A percentile compares a stretch with the other conserved stretches of the same genome.
phyloP scores from a whole-genome alignment of 2,113 vertebrate species.

The Alligator mississippiensis region DNA sequence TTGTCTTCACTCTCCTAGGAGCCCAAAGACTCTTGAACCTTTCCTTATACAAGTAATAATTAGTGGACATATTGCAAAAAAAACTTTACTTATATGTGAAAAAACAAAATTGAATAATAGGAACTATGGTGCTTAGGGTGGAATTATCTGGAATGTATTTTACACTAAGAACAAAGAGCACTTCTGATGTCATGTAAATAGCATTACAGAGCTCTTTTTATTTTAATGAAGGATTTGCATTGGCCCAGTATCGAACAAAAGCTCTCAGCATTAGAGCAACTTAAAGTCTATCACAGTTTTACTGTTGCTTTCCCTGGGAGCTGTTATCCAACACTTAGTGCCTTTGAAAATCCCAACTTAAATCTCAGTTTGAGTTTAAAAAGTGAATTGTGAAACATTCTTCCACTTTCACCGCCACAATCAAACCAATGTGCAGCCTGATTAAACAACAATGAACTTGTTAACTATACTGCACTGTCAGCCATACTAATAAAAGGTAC shows the following conservation, averaged over 20 bases:
- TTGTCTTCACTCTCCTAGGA: slow-evolving; percentile 70
- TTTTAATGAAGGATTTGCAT: slow-evolving; percentile 63
- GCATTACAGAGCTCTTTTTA: slow-evolving; percentile 73
- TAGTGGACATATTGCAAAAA: slow-evolving; percentile 66
- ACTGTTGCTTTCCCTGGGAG: neutral
- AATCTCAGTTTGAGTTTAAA: slow-evolving; percentile 62
- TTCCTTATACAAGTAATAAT: slow-evolving; percentile 78
- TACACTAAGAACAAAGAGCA: slow-evolving; percentile 78
- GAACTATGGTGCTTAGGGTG: slow-evolving; percentile 48
- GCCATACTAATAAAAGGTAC: slow-evolving; percentile 60
- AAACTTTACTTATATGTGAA: slow-evolving; percentile 52
- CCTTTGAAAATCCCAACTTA: slow-evolving; percentile 53
- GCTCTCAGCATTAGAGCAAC: neutral
- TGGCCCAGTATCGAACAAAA: slow-evolving; percentile 41
- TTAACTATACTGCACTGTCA: slow-evolving; percentile 54
- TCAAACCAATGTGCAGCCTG: slow-evolving; percentile 58
- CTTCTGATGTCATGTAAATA: slow-evolving; percentile 79
- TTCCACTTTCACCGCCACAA: slow-evolving; percentile 65
- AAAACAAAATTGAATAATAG: slow-evolving; percentile 60
- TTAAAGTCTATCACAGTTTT: neutral
- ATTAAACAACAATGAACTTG: slow-evolving; percentile 56
- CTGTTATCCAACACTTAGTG: neutral
- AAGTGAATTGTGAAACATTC: slow-evolving; percentile 63
- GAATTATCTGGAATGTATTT: slow-evolving; percentile 77
- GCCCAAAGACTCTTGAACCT: slow-evolving; percentile 75